Base-by-base conservation (phyloP, 2,113 vertebrate genomes). In the Mohoua ochrocephala region DNA sequence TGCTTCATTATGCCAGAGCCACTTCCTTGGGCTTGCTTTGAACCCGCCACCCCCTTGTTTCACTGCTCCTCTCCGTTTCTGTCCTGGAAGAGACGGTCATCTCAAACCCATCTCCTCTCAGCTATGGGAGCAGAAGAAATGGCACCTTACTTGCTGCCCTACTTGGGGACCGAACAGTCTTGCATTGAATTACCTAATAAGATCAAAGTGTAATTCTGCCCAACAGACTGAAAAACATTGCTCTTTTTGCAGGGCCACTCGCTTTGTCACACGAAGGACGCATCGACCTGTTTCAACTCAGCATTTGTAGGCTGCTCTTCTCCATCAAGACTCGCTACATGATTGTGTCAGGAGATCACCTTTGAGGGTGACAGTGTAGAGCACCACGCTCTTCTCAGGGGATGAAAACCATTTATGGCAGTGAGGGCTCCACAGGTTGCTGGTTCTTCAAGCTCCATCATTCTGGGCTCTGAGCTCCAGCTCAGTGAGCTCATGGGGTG, bases 11-110 rank as follows among this genome's bases (percentile, higher is more conserved):
- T 70, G 74, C 47, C 65, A 67, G 26, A 81, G 52, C 73, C 87
- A 89, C 78, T 93, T 94, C 93, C 87, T 71, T 74, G 77, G 85
- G 23, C 35, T 74, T 74, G 54, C 73, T 94, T 87, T 91, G 87
- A 93, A 89, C 73, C 49, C 70, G 42, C 56, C 19, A 50, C 12
- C 47, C 64, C 74, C 56, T 94, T 44, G 42, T 89, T 89, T 78
- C 64, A 15, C 74, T 68, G 33, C 30, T 87, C 14, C 22, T 81
- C 76, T 74, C 60, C 17, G 9, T 54, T 70, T 71, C 65, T 82
- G 65, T 64, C 69, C 56, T 64, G 77, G 21, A 87, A 91, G 60
- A 87, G 35, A 50, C 1, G 3, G n/a, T 65, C 28, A 18, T 45
- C 82, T 74, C 56, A 61, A 71, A 78, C 19, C 47, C 42, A 35